Evolutionary conservation across 2,797 vertebrate species (phyloP).

Genomic region (Liparis tanakae): DNA sequence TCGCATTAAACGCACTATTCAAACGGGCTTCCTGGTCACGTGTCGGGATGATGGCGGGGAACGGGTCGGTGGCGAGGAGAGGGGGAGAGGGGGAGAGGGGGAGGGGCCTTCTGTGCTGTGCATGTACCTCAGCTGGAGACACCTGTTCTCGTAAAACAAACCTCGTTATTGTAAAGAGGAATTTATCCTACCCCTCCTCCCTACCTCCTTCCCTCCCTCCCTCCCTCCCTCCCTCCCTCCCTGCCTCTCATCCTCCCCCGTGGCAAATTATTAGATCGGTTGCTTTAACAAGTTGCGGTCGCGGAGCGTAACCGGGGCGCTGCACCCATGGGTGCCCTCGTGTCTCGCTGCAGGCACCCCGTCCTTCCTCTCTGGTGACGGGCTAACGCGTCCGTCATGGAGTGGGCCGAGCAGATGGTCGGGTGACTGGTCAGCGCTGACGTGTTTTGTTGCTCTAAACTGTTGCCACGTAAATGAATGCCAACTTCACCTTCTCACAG

Average conservation of each 20-base stretch:
- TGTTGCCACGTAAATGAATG: constrained; percentile 55
- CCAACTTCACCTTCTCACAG: constrained; percentile 47
- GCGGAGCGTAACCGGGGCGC: constrained; percentile 33
- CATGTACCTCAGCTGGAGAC: constrained; percentile 26
- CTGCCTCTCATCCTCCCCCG: constrained; percentile 19
- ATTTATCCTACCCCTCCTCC: constrained; percentile 1
- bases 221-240: neutral
- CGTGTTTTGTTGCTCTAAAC: constrained; percentile 31
- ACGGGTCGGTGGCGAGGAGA: neutral
- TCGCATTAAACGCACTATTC: neutral
- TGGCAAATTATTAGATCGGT: constrained; percentile 54
- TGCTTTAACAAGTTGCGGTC: constrained; percentile 60
- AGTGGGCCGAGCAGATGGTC: constrained; percentile 57
- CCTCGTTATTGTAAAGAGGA: constrained; percentile 42
- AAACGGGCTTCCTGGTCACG: constrained; percentile 9
- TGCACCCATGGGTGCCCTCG: constrained; percentile 17
- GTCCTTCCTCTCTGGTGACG: constrained; percentile 37
- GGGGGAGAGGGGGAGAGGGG: neutral
- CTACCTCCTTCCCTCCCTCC: neutral
- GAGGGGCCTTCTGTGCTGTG: neutral
- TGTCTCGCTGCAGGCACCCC: constrained; percentile 8
- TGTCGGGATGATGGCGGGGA: constrained; percentile 12
- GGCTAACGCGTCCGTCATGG: constrained; percentile 32
- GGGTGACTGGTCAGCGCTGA: constrained; percentile 65
- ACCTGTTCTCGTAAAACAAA: constrained; percentile 44